These are phyloP conservation scores for Euglossa dilemma DNA, from an alignment of 1,140 invertebrate genomes.

Conservation along the genomic window DNA sequence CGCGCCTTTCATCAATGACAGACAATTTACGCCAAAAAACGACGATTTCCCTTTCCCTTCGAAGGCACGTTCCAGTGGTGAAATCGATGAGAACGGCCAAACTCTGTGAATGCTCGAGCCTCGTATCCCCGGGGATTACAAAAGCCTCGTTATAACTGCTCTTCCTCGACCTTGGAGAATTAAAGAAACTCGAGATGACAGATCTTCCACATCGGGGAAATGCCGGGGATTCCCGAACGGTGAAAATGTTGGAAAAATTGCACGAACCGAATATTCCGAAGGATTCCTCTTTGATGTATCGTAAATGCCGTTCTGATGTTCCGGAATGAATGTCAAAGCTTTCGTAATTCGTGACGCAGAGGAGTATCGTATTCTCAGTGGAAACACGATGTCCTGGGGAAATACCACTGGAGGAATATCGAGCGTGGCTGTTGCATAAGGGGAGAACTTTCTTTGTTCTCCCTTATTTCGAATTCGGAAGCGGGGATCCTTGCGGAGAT, in stretches of 20 bases:
- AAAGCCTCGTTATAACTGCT: neutral
- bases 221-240: too few relatives aligned
- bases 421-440: neutral
- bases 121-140: neutral
- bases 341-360: neutral
- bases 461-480: neutral
- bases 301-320: neutral
- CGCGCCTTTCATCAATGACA: neutral
- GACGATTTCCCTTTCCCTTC: neutral
- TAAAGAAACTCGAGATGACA: neutral
- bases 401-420: neutral
- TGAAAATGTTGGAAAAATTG: neutral
- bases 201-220: too few relatives aligned
- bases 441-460: neutral
- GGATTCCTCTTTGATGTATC: neutral
- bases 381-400: neutral
- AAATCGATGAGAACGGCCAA: neutral
- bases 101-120: neutral
- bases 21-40: neutral
- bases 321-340: neutral
- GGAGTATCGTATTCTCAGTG: neutral
- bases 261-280: neutral
- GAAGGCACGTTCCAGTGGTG: neutral
- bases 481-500: accelerated
- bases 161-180: neutral